Conservation (phyloP, 2,113 vertebrate species). For the Indicator indicator region DNA sequence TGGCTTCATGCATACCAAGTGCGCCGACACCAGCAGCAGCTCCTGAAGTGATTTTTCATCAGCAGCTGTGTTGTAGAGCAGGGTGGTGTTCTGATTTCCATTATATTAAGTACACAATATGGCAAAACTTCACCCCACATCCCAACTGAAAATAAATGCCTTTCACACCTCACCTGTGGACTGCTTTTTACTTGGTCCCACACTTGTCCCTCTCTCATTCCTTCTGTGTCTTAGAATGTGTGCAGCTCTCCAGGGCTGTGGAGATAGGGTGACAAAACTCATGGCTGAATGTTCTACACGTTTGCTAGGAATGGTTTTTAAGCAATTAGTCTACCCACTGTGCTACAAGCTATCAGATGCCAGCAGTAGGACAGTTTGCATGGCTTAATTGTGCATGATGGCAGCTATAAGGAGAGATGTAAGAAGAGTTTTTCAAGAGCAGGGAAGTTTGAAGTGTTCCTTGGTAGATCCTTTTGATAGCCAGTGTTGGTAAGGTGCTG, state of each 20-base stretch:
- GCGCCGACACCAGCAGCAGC: neutral
- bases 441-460: neutral
- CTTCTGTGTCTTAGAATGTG: neutral
- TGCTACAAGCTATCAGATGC: neutral
- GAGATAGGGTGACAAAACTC: neutral
- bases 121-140: neutral
- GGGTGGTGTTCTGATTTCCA: neutral
- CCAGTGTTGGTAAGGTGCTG: neutral
- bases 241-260: neutral
- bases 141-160: constrained; percentile 14
- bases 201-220: neutral
- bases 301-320: neutral
- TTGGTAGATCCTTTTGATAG: neutral
- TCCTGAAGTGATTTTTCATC: neutral
- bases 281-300: neutral
- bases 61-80: neutral
- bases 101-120: neutral
- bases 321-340: neutral
- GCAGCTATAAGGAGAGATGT: neutral
- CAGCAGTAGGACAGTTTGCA: neutral
- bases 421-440: neutral
- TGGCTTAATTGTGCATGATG: neutral
- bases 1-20: neutral
- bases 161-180: constrained; percentile 2
- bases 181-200: neutral